Evolutionary conservation across 1,140 invertebrate genomes (phyloP), one percentile per base, ranked within the genome.

Genomic region (Palaemon carinicauda): DNA sequence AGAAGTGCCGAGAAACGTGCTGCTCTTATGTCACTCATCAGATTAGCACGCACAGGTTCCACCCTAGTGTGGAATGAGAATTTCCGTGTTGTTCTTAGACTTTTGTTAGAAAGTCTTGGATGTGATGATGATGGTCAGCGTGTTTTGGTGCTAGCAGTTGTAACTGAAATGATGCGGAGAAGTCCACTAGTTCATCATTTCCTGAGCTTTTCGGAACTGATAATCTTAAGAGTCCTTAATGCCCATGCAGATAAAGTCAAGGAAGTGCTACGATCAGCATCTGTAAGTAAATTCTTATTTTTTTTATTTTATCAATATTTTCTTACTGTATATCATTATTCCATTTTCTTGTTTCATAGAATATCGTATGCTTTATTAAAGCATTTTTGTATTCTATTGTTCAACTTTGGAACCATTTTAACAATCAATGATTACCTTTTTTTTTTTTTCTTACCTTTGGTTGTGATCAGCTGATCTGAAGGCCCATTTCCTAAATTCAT

Each of bases 161-260:
- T 98, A 31, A 94, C 95, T 69, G 96, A 96, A 92, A 95, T 98
- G 91, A 93, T 97, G 89, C 94, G 95, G 88, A 94, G 95, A 81
- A 93, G 94, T 52, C 94, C 95, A 90, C 94, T 97, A 90, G 92
- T 95, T 19, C 92, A 94, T 87, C 94, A 94, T 85, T 98, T 97
- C 93, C 93, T 95, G 65, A 94, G 95, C 90, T 98, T 96, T 91
- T 94, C 96, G 27, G 97, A 98, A 92, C 93, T 98, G 12, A 95
- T 98, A 24, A 94, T 98, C 75, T 91, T 98, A 27, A 96, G 96
- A 91, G 95, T 98, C 21, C 94, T 98, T 83, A 94, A 96, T 90
- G 95, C 96, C 87, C 96, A 98, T 91, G 95, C 94, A 89, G 94
- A 95, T 89, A 92, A 94, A 80, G 95, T 94, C 90, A 95, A 95